Percentiles rank a stretch among this genome's conserved stretches.
These are phyloP conservation scores for Caenorhabditis sp. DNA, from an alignment of 2,888 invertebrate genomes.

Conservation along the genomic window DNA sequence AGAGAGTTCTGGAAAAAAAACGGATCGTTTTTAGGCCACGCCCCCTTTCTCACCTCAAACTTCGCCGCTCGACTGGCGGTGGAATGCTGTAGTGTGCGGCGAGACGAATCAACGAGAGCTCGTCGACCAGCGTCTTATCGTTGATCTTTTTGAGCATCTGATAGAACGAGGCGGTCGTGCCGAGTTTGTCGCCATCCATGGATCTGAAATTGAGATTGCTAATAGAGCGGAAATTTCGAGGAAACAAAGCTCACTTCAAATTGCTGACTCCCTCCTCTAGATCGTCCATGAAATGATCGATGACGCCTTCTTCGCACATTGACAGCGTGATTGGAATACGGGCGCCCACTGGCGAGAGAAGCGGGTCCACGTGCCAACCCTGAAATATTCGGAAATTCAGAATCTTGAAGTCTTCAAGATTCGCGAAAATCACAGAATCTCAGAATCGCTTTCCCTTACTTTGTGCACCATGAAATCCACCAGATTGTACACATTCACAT, in stretches of 20 bases:
- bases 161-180: slow-evolving; percentile 66
- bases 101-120: slow-evolving; percentile 65
- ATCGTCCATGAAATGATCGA: slow-evolving; percentile 70
- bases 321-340: slow-evolving; percentile 66
- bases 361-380: slow-evolving; percentile 74
- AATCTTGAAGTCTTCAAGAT: slow-evolving; percentile 73
- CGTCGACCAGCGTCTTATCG: slow-evolving; percentile 68
- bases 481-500: slow-evolving; percentile 93
- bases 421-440: neutral
- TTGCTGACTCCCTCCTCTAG: slow-evolving; percentile 55
- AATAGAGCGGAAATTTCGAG: neutral
- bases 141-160: slow-evolving; percentile 68
- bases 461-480: slow-evolving; percentile 87
- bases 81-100: slow-evolving; percentile 74
- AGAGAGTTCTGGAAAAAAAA: slow-evolving; percentile 64
- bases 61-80: slow-evolving; percentile 63
- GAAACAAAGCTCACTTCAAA: slow-evolving; percentile 25
- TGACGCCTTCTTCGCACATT: slow-evolving; percentile 69
- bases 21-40: too few species aligned
- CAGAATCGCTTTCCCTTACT: slow-evolving; percentile 18
- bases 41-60: slow-evolving; percentile 42
- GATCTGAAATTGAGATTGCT: neutral
- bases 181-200: slow-evolving; percentile 37
- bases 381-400: slow-evolving; percentile 4
- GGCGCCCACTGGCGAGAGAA: slow-evolving; percentile 68